Base-by-base conservation (phyloP, 1,140 invertebrate genomes). In the Nymphalis io region DNA sequence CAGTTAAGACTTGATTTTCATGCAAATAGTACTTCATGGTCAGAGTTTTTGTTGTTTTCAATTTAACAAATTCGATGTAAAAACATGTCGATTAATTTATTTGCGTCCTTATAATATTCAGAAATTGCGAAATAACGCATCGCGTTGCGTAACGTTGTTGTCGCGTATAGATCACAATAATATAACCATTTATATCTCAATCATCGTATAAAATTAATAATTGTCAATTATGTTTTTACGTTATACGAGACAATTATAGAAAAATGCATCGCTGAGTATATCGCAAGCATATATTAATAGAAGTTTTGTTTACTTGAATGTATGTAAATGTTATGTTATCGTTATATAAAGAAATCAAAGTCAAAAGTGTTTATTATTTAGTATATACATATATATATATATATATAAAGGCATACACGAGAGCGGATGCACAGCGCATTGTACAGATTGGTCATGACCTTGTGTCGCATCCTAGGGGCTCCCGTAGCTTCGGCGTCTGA, bases 41-140 rank as follows among this genome's bases (percentile, higher is more conserved):
- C 15, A n/a, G n/a, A 18, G 42, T 51, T 51, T 12, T 51, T 21
- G 18, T 51, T 20, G 18, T 16, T 51, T 51, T 51, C 0, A 20
- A 18, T 1, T 18, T 0, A 55, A 13, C 51, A 27, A 27, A 12
- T 55, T 4, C 5, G 51, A 12, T 55, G 16, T 8, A 20, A 27
- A 55, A 23, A 55, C 23, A 8, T 55, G 23, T 27, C 15, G 13
- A 55, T 23, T 0, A 27, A 27, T 23, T 23, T 55, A 55, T 23
- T 55, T 55, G 51, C 51, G 21, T 55, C 13, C 23, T 13, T 27
- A 13, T 27, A 15, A 55, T 55, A 8, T 53, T 12, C 51, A 21
- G 20, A 1, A 53, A 64, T 51, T 65, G 53, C 62, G 38, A 65
- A 15, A 51, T 65, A 23, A 65, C 48, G 18, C 27, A 4, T 33